phyloP scores from a whole-genome alignment of 2,113 vertebrate species.

The Vombatus ursinus region DNA sequence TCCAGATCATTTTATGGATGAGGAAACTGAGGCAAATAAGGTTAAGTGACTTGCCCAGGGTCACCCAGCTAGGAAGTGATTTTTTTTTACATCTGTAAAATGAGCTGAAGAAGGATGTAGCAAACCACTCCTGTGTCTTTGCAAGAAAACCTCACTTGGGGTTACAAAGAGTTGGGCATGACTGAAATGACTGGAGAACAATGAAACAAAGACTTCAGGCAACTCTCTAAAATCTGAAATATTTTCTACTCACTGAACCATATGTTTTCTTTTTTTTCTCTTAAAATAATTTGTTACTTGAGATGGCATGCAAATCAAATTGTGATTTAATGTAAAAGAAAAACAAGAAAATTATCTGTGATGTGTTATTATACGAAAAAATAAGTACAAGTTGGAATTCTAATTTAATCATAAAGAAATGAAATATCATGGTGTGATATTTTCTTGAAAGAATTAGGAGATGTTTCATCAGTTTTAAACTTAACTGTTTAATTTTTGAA shows the following conservation, averaged over 20 bases:
- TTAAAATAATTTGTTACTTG: slow-evolving; percentile 38
- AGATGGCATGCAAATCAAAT: background rate
- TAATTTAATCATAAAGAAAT: slow-evolving; percentile 24
- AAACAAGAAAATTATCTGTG: slow-evolving; percentile 41
- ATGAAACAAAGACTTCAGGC: background rate
- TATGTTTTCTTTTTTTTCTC: background rate
- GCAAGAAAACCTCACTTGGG: background rate
- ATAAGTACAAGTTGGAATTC: background rate
- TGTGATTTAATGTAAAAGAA: slow-evolving; percentile 26
- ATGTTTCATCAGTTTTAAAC: background rate
- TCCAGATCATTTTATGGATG: background rate
- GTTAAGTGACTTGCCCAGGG: background rate
- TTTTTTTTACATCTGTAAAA: background rate
- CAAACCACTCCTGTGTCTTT: background rate
- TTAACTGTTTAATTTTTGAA: background rate
- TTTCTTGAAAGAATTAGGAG: slow-evolving; percentile 14
- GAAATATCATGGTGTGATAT: slow-evolving; percentile 21
- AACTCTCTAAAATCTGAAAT: background rate
- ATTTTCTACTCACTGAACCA: slow-evolving; percentile 27
- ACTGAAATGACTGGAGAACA: background rate
- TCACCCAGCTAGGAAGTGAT: background rate
- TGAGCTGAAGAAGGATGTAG: background rate
- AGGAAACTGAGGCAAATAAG: background rate
- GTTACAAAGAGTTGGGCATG: background rate
- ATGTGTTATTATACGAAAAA: slow-evolving; percentile 37